phyloP scores from a whole-genome alignment of 2,113 vertebrate species.

The Psephotus haematonotus region DNA sequence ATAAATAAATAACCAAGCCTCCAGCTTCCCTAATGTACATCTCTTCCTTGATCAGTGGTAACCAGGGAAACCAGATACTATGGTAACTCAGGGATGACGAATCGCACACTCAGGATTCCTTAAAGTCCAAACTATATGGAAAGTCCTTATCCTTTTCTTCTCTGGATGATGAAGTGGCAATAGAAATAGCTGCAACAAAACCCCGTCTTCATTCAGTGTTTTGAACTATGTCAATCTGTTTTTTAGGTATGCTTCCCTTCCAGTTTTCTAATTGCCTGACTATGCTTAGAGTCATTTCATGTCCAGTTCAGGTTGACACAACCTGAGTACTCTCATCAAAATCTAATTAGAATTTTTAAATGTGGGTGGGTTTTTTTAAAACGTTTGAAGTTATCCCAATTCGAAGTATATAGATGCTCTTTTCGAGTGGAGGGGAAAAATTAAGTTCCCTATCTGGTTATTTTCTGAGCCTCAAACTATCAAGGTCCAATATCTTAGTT shows the following conservation, averaged over 20 bases:
- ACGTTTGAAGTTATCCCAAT: neutral
- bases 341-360: neutral
- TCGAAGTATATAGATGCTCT: neutral
- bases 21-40: slow-evolving; percentile 66
- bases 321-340: neutral
- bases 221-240: neutral
- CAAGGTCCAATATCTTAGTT: neutral
- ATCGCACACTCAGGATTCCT: slow-evolving; percentile 30
- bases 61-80: slow-evolving; percentile 81
- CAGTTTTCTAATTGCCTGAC: neutral
- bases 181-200: slow-evolving; percentile 10
- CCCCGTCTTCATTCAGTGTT: neutral
- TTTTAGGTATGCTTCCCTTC: neutral
- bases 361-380: neutral
- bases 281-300: neutral
- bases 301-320: neutral
- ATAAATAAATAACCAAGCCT: slow-evolving; percentile 9
- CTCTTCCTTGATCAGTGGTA: slow-evolving; percentile 76
- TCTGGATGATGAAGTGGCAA: neutral
- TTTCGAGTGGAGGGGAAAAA: neutral
- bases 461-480: neutral
- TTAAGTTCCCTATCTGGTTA: neutral
- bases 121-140: slow-evolving; percentile 1
- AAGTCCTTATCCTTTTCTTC: slow-evolving; percentile 38
- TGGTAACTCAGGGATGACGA: slow-evolving; percentile 73